Percentiles rank a stretch among this genome's conserved stretches.
These are phyloP conservation scores for Panurus biarmicus DNA, from an alignment of 2,113 vertebrate species.

Conservation along the genomic window DNA sequence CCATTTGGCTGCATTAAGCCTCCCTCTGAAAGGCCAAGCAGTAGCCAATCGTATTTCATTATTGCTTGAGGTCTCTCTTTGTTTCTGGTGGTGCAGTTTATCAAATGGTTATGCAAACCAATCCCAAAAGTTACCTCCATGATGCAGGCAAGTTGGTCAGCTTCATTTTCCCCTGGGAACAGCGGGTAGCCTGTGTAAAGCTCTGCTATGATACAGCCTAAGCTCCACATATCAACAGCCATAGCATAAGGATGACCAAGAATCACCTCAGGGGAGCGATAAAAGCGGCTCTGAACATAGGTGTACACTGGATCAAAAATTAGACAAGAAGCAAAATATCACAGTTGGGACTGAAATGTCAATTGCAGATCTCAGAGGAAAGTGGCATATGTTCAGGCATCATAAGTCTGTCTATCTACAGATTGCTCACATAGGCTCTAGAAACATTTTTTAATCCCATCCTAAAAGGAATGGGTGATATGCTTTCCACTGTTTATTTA, in stretches of 20 bases:
- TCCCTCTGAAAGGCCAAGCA: background rate
- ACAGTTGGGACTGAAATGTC: background rate
- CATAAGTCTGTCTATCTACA: background rate
- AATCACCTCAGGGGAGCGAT: conserved; percentile 92
- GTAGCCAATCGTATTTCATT: background rate
- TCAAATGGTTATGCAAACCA: background rate
- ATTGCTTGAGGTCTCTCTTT: background rate
- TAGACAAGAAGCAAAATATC: background rate
- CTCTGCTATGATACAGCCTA: conserved; percentile 91
- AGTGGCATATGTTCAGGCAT: background rate
- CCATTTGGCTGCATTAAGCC: background rate
- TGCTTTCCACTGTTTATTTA: background rate
- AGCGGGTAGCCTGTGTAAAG: conserved; percentile 86
- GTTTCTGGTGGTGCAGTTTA: background rate
- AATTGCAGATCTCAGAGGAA: background rate
- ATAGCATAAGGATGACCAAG: conserved; percentile 90
- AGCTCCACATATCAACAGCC: conserved; percentile 96
- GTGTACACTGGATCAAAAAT: conserved; percentile 77
- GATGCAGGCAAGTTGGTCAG: conserved; percentile 91
- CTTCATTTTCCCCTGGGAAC: conserved; percentile 89
- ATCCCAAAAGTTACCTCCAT: conserved; percentile 80
- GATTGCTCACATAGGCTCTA: background rate
- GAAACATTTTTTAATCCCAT: background rate
- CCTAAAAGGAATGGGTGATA: background rate
- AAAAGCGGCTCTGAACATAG: conserved; percentile 94